Evolutionary conservation across 2,888 invertebrate species (phyloP), one percentile per base, ranked within the genome.

Genomic region (Myopa testacea): DNA sequence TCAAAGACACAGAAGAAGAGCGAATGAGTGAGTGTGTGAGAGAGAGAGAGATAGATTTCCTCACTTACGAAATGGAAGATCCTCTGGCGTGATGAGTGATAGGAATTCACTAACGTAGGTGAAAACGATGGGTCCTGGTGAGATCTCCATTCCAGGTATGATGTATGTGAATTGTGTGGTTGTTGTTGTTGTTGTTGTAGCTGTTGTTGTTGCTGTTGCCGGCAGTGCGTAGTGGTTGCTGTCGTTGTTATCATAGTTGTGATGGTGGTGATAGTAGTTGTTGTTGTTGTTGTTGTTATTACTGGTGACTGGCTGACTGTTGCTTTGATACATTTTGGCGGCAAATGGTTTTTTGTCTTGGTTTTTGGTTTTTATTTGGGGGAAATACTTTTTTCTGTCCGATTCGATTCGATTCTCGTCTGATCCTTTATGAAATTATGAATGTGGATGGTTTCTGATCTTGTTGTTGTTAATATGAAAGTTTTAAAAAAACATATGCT

Each of bases 41-140:
- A 45, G 6, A 10, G 45, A 45, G 45, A 10, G 10, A 45, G 45
- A 10, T 38, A 16, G 12, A 34, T 65, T 65, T 65, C 65, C 10
- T 75, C 76, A 85, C 87, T 87, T 84, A 89, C 89, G 88, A 79
- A 89, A 84, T 80, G 90, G 89, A 84, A 89, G 84, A 85, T 90
- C 90, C 81, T 88, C 85, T 81, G 89, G 90, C 82, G 89, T 89
- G 83, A 90, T 89, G 83, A 88, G 85, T 81, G 89, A 87, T 85
- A 89, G 85, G 85, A 89, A 89, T 84, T 86, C 86, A 84, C 89
- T 88, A 83, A 89, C 85, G 83, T 87, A 87, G 84, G 88, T 88
- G 83, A 88, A 90, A 81, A 88, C 82, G 82, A 88, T 86, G 82
- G 88, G 87, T 81, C 88, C 89, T 52, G 88, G 87, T 81, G 84